phyloP scores from a whole-genome alignment of 1,140 invertebrate species.

The Drosophila navojoa region DNA sequence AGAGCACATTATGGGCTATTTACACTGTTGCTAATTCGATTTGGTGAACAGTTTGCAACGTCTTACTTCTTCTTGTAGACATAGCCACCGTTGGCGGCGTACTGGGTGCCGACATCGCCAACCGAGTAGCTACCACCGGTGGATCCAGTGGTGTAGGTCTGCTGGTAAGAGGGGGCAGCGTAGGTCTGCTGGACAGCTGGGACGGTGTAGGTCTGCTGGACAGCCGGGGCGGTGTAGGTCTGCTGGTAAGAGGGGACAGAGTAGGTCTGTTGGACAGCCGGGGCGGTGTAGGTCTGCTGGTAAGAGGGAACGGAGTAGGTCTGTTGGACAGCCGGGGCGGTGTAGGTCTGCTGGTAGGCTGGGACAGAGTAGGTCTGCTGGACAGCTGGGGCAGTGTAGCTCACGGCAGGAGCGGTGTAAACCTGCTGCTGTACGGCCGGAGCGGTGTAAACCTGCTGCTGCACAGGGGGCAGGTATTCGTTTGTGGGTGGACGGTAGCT shows the following conservation, averaged over 20 bases:
- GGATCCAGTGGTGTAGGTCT: constrained; percentile 35
- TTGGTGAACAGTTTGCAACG: constrained; percentile 45
- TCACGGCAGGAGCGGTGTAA: constrained; percentile 40
- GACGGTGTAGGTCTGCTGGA: constrained; percentile 50
- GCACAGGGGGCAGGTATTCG: constrained; percentile 67
- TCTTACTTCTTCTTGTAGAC: constrained; percentile 79
- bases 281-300: constrained; percentile 49
- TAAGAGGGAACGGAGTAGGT: too few species aligned
- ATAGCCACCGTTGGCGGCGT: constrained; percentile 79
- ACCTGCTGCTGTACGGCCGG: constrained; percentile 45
- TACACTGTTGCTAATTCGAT: constrained; percentile 38
- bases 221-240: constrained; percentile 50
- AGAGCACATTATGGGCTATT: constrained; percentile 36
- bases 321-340: constrained; percentile 46
- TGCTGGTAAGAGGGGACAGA: too few species aligned
- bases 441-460: constrained; percentile 42
- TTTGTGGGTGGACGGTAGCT: constrained; percentile 53
- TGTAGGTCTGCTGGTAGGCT: constrained; percentile 41
- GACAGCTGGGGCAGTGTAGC: constrained; percentile 48
- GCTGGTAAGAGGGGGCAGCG: constrained; percentile 45
- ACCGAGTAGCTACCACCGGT: constrained; percentile 36
- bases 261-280: constrained; percentile 48
- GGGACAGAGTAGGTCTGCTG: constrained; percentile 48
- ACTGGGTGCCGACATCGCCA: constrained; percentile 75
- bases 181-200: constrained; percentile 29